Percentiles rank a stretch among this genome's conserved stretches.
phyloP scores from a whole-genome alignment of 2,797 vertebrate genomes.

The Pseudotriccus pelzelni region DNA sequence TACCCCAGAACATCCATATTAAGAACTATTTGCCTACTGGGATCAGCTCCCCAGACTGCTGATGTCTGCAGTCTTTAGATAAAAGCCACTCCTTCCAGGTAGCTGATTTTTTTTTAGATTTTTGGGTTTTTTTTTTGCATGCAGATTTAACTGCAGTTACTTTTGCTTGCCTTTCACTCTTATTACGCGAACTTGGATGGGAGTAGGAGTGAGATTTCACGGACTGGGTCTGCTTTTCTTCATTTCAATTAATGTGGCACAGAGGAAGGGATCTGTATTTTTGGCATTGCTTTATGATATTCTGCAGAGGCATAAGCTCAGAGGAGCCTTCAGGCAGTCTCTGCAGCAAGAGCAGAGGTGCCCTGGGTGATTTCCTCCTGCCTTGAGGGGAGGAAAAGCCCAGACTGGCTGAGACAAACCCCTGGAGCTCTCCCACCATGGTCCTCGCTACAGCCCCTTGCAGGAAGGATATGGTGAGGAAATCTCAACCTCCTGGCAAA shows the following conservation, averaged over 20 bases:
- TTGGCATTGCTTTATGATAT: not conserved
- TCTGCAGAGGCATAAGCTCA: not conserved
- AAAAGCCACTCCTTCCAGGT: not conserved
- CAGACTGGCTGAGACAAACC: not conserved
- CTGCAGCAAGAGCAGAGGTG: not conserved
- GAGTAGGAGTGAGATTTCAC: not conserved
- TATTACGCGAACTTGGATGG: not conserved
- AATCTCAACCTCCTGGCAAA: not conserved
- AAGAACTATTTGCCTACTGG: not conserved
- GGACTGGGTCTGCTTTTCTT: not conserved
- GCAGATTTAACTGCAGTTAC: not conserved
- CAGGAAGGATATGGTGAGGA: rapidly evolving
- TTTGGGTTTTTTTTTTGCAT: not conserved
- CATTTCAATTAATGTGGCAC: not conserved
- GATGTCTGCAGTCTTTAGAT: not conserved
- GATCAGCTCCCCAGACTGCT: not conserved
- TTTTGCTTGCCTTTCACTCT: not conserved
- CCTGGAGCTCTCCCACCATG: not conserved
- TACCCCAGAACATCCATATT: not conserved
- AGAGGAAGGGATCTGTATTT: not conserved
- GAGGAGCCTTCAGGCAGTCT: not conserved
- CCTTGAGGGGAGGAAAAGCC: not conserved
- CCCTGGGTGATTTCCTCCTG: not conserved
- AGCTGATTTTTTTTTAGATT: not conserved
- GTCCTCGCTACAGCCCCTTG: not conserved